Evolutionary conservation across 2,797 vertebrate genomes (phyloP), one percentile per base, ranked within the genome.

Genomic region (Otolemur crassicaudatus): DNA sequence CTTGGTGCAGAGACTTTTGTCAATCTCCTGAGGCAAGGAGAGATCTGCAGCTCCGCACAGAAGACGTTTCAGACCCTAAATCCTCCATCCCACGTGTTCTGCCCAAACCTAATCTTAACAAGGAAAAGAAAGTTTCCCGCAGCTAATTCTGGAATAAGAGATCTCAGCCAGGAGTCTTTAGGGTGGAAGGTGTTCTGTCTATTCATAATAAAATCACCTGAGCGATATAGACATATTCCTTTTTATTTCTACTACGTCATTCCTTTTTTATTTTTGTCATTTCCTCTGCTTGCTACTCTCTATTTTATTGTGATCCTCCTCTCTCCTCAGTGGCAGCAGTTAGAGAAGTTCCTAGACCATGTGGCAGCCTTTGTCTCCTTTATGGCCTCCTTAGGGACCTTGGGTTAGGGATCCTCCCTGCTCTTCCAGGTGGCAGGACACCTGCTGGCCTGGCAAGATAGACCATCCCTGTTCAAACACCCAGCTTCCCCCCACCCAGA

Each of bases 101-200:
- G 60, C 14, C 29, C 19, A 81, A 34, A 49, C 2, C 37, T 60
- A 1, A 13, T 4, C 31, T 86, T 70, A 65, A 25, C 49, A 87
- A 87, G 46, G 31, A 58, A 53, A 14, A 82, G 31, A 93, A 73
- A 25, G 2, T 69, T 87, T 95, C 61, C 53, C 43, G 31, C 53
- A 72, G 13, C n/a, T 90, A 25, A 34, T 90, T 94, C 87, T 49
- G 63, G 61, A 90, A 85, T 91, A 60, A 73, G 61, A 88, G 87
- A 61, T 80, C 23, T 90, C 86, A 82, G 31, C 29, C 61, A 83
- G 19, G 29, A 84, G 31, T 81, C 13, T 61, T 29, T 17, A 58
- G 31, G 22, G 53, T n/a, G 8, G 65, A 65, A 49, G 49, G 31
- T 67, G 1, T 14, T 76, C 40, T 83, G 40, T 17, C 8, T 14